A percentile compares a stretch with the other conserved stretches of the same genome.
phyloP scores from a whole-genome alignment of 2,113 vertebrate genomes.

The Urocynchramus pylzowi region DNA sequence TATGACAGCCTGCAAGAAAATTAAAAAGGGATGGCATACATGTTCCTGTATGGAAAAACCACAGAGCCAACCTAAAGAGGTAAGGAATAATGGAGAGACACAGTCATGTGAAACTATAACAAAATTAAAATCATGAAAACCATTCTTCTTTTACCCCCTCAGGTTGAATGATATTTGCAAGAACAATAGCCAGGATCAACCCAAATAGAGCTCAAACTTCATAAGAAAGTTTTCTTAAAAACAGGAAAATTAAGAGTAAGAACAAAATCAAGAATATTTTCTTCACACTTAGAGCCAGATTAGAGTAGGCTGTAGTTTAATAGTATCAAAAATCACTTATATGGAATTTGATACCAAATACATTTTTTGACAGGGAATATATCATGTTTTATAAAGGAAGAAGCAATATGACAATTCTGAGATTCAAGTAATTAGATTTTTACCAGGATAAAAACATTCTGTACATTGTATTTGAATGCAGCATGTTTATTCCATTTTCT shows the following conservation, averaged over 20 bases:
- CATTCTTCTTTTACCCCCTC: neutral
- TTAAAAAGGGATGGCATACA: neutral
- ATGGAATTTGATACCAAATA: neutral
- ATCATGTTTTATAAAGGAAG: neutral
- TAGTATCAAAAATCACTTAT: neutral
- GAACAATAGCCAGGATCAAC: neutral
- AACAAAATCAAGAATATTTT: neutral
- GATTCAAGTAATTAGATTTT: neutral
- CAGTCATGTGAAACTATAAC: neutral
- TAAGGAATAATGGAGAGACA: neutral
- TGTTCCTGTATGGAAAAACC: neutral
- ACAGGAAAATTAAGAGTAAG: neutral
- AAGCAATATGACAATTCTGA: neutral
- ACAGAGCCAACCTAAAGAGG: neutral
- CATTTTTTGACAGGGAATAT: neutral
- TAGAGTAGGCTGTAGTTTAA: neutral
- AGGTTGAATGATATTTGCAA: neutral
- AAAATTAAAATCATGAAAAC: neutral
- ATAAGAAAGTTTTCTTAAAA: neutral
- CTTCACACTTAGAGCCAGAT: neutral
- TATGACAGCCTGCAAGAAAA: neutral
- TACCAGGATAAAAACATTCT: neutral
- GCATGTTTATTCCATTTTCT: neutral
- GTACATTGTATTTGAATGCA: neutral
- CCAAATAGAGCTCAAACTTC: neutral